These are phyloP conservation scores for Hyposoter didymator DNA, from an alignment of 2,888 invertebrate species.

Conservation along the genomic window DNA sequence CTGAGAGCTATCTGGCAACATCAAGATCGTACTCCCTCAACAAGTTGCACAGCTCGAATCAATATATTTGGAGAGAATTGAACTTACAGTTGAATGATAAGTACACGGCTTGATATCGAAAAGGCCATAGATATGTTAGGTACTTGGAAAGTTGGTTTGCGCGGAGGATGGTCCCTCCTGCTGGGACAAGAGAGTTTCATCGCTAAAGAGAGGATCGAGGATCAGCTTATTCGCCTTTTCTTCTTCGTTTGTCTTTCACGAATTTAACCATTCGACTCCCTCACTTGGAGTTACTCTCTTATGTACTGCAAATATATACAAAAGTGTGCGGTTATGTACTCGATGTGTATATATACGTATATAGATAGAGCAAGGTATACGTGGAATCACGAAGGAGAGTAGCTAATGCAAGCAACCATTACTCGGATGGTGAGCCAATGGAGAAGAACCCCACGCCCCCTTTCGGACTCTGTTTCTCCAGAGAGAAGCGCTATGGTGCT, in stretches of 20 bases:
- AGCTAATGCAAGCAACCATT: conserved; percentile 83
- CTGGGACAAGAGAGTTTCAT: conserved; percentile 42
- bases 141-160: conserved; percentile 25
- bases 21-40: background rate
- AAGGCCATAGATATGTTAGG: background rate
- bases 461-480: conserved; percentile 75
- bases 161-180: conserved; percentile 40
- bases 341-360: conserved; percentile 27
- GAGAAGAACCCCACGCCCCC: conserved; percentile 84
- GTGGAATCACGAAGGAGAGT: conserved; percentile 74
- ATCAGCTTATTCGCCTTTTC: conserved; percentile 63
- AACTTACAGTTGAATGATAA: background rate
- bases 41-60: background rate
- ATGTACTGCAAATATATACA: conserved; percentile 42
- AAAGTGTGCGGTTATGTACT: conserved; percentile 16
- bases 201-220: conserved; percentile 47
- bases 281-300: conserved; percentile 56
- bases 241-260: conserved; percentile 58
- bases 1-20: background rate
- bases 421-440: conserved; percentile 84
- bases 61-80: background rate
- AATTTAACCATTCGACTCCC: conserved; percentile 61
- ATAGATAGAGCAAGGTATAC: conserved; percentile 58
- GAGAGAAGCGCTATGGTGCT: conserved; percentile 40
- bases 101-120: background rate